These are phyloP conservation scores for Drosophila eugracilis DNA, from an alignment of 1,140 invertebrate genomes.

Conservation along the genomic window DNA sequence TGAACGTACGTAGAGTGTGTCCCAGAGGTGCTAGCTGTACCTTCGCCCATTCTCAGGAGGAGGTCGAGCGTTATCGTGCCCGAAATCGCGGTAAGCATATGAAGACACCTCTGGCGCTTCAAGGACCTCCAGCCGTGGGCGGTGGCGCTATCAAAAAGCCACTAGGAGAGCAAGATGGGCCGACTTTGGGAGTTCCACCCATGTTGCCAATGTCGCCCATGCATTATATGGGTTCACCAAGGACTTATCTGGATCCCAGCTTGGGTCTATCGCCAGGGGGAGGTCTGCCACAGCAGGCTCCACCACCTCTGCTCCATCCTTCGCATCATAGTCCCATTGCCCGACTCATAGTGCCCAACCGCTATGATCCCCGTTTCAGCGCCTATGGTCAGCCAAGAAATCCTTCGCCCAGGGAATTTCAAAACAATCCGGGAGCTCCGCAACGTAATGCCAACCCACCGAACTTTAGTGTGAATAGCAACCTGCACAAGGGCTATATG, in stretches of 20 bases:
- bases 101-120: constrained; percentile 44
- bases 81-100: constrained; percentile 73
- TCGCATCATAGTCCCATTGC: constrained; percentile 65
- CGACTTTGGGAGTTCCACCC: constrained; percentile 17
- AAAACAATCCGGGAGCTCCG: constrained; percentile 21
- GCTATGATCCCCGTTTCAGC: constrained; percentile 56
- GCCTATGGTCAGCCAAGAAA: constrained; percentile 48
- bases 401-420: constrained; percentile 42
- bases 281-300: constrained; percentile 30
- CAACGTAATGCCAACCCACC: constrained; percentile 69
- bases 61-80: constrained; percentile 91
- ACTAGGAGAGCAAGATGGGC: constrained; percentile 36
- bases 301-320: constrained; percentile 41
- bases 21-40: constrained; percentile 94
- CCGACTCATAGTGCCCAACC: constrained; percentile 52
- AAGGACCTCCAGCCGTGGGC: constrained; percentile 13
- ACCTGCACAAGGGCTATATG: constrained; percentile 42
- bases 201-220: constrained; percentile 71
- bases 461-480: constrained; percentile 59
- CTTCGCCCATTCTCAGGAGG: constrained; percentile 96
- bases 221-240: constrained; percentile 54
- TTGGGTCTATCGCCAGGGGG: constrained; percentile 25
- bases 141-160: constrained; percentile 52
- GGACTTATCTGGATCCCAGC: constrained; percentile 52
- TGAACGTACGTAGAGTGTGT: constrained; percentile 91